Evolutionary conservation across 2,888 invertebrate genomes (phyloP).

Genomic region (Chrysodeixis includens): DNA sequence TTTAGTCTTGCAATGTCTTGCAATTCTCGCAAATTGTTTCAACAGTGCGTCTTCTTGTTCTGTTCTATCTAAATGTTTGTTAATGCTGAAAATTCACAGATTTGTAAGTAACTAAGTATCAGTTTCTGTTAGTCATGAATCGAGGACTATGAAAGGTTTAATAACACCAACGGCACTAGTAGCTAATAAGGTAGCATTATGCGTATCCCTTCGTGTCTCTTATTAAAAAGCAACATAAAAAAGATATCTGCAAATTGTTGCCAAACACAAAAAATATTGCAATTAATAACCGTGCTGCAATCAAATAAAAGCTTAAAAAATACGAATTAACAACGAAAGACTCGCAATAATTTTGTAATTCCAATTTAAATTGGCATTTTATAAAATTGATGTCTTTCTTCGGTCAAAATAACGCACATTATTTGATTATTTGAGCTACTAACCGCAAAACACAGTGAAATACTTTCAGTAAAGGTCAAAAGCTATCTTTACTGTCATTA

Average conservation of each 20-base stretch:
- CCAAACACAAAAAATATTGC: neutral
- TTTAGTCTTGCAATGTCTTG: constrained; percentile 12
- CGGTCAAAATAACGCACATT: constrained; percentile 1
- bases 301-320: neutral
- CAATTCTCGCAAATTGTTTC: constrained; percentile 26
- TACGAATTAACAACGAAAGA: neutral
- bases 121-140: neutral
- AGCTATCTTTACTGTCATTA: constrained; percentile 3
- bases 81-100: neutral
- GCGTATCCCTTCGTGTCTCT: too few species aligned
- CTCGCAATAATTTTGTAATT: neutral
- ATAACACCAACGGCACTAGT: too few species aligned
- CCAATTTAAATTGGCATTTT: neutral
- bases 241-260: too few species aligned
- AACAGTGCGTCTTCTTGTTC: constrained; percentile 38
- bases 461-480: constrained; percentile 12
- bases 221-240: too few species aligned
- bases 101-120: neutral
- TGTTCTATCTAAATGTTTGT: constrained; percentile 12
- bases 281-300: neutral
- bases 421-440: constrained; percentile 33
- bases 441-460: constrained; percentile 22
- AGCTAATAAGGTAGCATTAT: neutral
- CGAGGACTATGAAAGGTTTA: neutral
- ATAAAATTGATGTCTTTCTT: neutral